Evolutionary conservation across 1,140 invertebrate genomes (phyloP).

Genomic region (Drosophila carrolli): DNA sequence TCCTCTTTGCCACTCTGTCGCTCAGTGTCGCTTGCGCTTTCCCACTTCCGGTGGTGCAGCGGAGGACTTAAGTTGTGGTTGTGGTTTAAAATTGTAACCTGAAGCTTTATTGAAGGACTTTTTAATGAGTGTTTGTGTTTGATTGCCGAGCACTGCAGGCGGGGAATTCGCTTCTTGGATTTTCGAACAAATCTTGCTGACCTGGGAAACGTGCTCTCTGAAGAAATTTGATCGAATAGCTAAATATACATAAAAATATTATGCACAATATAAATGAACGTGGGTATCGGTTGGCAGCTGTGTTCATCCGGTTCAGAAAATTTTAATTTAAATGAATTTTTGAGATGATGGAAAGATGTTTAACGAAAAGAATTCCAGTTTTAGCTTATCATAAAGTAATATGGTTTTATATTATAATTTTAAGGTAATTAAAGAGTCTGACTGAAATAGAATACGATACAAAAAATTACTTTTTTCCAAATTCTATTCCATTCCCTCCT

Average conservation of each 20-base stretch:
- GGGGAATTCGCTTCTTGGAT: constrained; percentile 35
- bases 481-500: not conserved
- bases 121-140: constrained; percentile 75
- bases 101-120: constrained; percentile 74
- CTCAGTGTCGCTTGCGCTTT: constrained; percentile 1
- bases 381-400: not conserved
- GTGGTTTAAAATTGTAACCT: constrained; percentile 73
- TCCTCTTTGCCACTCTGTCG: not conserved
- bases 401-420: not conserved
- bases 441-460: too few relatives aligned
- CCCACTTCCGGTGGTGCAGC: constrained; percentile 57
- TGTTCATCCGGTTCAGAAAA: not conserved
- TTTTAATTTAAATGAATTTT: constrained; percentile 1
- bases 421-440: too few relatives aligned
- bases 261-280: constrained; percentile 6
- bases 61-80: constrained; percentile 60
- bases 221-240: not conserved
- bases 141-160: constrained; percentile 44
- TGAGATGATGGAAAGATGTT: not conserved
- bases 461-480: too few relatives aligned
- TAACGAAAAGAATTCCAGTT: not conserved
- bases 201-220: constrained; percentile 27
- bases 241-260: constrained; percentile 6
- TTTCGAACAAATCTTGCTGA: constrained; percentile 10
- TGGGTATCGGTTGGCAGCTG: constrained; percentile 3